phyloP scores from a whole-genome alignment of 1,140 invertebrate genomes.

The Arion vulgaris region DNA sequence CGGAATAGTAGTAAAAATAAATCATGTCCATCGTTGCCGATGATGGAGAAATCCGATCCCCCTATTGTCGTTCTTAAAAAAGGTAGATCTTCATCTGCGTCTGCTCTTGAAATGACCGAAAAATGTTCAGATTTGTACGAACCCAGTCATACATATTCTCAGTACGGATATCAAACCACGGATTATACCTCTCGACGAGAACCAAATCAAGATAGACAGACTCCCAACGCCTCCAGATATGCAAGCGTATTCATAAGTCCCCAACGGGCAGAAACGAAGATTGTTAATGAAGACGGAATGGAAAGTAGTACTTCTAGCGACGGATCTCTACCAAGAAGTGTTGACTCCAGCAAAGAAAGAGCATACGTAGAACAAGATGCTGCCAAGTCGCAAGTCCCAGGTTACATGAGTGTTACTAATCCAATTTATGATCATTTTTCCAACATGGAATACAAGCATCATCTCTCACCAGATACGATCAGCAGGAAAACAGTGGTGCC shows the following conservation, averaged over 20 bases:
- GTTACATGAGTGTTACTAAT: conserved; percentile 36
- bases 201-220: conserved; percentile 41
- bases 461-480: conserved; percentile 39
- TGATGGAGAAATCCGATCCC: conserved; percentile 80
- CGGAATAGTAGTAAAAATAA: conserved; percentile 68
- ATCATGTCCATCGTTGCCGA: conserved; percentile 66
- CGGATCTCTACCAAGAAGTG: conserved; percentile 64
- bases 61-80: conserved; percentile 95
- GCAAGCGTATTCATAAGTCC: conserved; percentile 69
- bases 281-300: conserved; percentile 58
- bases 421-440: conserved; percentile 39
- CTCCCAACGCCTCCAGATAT: conserved; percentile 58
- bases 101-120: conserved; percentile 81
- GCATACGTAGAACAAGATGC: conserved; percentile 25
- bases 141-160: conserved; percentile 50
- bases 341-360: conserved; percentile 53
- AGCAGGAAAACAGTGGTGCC: conserved; percentile 36
- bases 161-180: conserved; percentile 45
- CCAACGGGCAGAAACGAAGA: conserved; percentile 64
- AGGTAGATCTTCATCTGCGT: conserved; percentile 71
- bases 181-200: conserved; percentile 51
- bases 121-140: conserved; percentile 80
- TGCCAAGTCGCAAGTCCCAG: neutral
- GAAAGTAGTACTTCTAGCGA: conserved; percentile 68
- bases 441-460: conserved; percentile 44